Evolutionary conservation across 2,113 vertebrate species (phyloP).

Genomic region (Manacus vitellinus): DNA sequence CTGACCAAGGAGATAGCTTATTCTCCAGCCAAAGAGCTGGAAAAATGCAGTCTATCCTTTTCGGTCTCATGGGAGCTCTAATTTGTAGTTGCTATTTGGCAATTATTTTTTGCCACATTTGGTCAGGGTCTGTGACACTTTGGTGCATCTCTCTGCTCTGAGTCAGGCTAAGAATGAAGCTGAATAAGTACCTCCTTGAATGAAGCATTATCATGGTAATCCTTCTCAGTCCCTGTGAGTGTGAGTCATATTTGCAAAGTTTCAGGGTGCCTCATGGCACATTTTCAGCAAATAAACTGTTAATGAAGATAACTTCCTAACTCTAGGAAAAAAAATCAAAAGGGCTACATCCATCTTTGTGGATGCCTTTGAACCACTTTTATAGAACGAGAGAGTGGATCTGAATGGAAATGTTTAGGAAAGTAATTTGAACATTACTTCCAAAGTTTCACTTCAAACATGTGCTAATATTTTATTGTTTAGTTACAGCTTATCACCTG

Average conservation of each 20-base stretch:
- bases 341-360: background rate
- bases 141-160: background rate
- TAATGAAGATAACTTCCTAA: background rate
- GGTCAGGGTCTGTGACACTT: background rate
- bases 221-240: background rate
- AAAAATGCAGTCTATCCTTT: background rate
- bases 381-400: background rate
- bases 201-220: background rate
- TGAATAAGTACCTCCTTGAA: background rate
- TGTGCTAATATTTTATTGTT: background rate
- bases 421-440: background rate
- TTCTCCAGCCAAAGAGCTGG: background rate
- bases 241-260: background rate
- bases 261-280: background rate
- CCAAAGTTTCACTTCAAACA: background rate
- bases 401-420: background rate
- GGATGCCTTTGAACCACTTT: background rate
- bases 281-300: background rate
- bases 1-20: background rate
- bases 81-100: background rate
- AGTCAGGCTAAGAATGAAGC: background rate
- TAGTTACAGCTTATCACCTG: background rate
- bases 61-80: background rate
- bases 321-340: background rate
- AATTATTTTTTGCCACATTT: background rate